Base-by-base conservation (phyloP, 2,797 vertebrate species). In the Dendrocincla tyrannina region DNA sequence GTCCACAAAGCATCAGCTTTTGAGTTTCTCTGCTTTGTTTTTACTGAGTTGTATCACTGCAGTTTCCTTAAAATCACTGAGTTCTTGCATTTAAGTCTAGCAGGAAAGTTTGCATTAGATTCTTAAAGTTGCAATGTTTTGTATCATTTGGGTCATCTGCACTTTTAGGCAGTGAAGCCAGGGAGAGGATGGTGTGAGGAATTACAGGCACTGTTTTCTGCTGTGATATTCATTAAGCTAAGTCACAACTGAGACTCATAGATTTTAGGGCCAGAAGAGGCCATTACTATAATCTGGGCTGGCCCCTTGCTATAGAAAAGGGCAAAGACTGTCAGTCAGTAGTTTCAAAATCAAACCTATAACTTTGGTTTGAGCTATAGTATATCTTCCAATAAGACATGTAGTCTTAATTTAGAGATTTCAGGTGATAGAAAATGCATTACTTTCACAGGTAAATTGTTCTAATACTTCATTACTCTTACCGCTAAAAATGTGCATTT, bases 351-450 rank as follows among this genome's bases (percentile, higher is more conserved):
- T 94, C 85, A 97, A 91, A 76, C 27, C 55, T 52, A 69, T 82
- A 93, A 73, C 47, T 94, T 91, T 56, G 12, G 28, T 52, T 91
- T 86, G 63, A 88, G 39, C 42, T 88, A 22, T 22, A 78, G 30
- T 63, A 46, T 39, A 44, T 84, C 69, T 95, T 76, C 77, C 63
- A 81, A 55, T 91, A 95, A 85, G 67, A 89, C 32, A 84, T 24
- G 10, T 9, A 84, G 56, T 73, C 69, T 78, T 93, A 94, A 95
- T 93, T 95, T 95, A 95, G 63, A 55, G 79, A 90, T 81, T 91
- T 14, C 2, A 9, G 33, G 67, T 90, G 90, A 81, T 52, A 81
- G 77, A 86, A 93, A 94, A 93, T 84, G 80, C 70, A 95, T 93
- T 90, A 66, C 39, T 93, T 95, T 72, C 55, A 66, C 55, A 86